phyloP scores from a whole-genome alignment of 2,113 vertebrate genomes.

The Siphamia tubifer region DNA sequence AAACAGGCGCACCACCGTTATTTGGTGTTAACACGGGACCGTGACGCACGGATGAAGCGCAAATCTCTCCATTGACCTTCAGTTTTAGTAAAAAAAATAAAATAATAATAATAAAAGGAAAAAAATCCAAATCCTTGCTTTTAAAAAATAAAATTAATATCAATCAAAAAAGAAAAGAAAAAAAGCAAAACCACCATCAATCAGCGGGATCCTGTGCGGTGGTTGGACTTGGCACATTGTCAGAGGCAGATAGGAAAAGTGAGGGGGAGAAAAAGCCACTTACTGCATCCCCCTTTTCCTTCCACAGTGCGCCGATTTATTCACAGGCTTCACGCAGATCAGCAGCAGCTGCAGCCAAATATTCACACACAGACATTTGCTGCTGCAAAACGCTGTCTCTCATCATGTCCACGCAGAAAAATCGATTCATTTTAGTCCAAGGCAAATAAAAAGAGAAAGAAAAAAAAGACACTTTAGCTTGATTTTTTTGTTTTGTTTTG shows the following conservation, averaged over 20 bases:
- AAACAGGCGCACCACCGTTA: slow-evolving; percentile 8
- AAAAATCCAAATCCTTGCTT: neutral
- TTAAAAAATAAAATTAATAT: neutral
- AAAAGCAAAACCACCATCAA: slow-evolving; percentile 30
- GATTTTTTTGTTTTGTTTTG: no score
- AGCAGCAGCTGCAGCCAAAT: slow-evolving; percentile 51
- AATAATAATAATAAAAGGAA: neutral
- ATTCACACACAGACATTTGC: slow-evolving; percentile 47
- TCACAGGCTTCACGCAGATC: slow-evolving; percentile 58
- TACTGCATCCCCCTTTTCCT: slow-evolving; percentile 33
- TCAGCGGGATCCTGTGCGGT: slow-evolving; percentile 30
- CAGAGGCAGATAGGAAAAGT: slow-evolving; percentile 30
- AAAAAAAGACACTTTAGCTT: neutral
- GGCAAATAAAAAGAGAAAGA: neutral
- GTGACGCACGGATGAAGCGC: slow-evolving; percentile 50
- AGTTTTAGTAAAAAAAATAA: slow-evolving; percentile 42
- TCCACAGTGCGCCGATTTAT: slow-evolving; percentile 51
- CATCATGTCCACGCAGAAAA: slow-evolving; percentile 21
- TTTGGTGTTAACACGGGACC: slow-evolving; percentile 42
- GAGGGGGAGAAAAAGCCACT: slow-evolving; percentile 34
- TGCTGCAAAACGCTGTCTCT: slow-evolving; percentile 31
- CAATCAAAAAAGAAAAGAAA: slow-evolving; percentile 23
- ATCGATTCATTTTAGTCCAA: slow-evolving; percentile 51
- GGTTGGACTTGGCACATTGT: slow-evolving; percentile 59
- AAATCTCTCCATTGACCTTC: slow-evolving; percentile 70